These are phyloP conservation scores for Thunnus albacares DNA, from an alignment of 2,797 vertebrate genomes.

Conservation along the genomic window DNA sequence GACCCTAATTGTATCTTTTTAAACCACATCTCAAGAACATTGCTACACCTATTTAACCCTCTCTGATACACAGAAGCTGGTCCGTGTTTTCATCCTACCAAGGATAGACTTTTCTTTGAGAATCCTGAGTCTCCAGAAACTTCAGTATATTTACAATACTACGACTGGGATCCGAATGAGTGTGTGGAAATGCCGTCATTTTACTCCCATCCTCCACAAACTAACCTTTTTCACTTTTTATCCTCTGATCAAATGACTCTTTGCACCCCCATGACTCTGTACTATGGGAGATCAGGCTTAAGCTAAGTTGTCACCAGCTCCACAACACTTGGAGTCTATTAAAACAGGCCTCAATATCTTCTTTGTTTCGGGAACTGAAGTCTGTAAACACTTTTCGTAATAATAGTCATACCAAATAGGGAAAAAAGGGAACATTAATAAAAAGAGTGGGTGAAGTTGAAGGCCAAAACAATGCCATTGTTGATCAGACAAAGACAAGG, in stretches of 20 bases:
- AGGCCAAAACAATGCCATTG: slow-evolving; percentile 1
- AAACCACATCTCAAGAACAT: not conserved
- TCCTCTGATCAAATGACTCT: not conserved
- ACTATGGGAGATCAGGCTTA: not conserved
- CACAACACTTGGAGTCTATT: not conserved
- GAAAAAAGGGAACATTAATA: not conserved
- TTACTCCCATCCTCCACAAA: not conserved
- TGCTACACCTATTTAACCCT: not conserved
- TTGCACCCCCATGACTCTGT: not conserved
- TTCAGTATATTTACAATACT: not conserved
- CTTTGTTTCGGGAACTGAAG: not conserved
- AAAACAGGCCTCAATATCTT: not conserved
- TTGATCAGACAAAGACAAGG: slow-evolving; percentile 42
- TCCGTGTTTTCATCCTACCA: not conserved
- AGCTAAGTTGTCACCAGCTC: not conserved
- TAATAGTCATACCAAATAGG: not conserved
- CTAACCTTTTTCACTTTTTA: not conserved
- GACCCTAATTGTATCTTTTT: not conserved
- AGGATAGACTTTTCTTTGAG: not conserved
- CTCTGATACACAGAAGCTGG: not conserved
- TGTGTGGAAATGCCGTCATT: not conserved
- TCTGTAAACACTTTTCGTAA: not conserved
- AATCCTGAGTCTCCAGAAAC: not conserved
- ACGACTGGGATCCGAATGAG: not conserved
- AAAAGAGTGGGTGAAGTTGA: slow-evolving; percentile 5